phyloP scores from a whole-genome alignment of 2,888 invertebrate species.

The Leptinotarsa peninsularis region DNA sequence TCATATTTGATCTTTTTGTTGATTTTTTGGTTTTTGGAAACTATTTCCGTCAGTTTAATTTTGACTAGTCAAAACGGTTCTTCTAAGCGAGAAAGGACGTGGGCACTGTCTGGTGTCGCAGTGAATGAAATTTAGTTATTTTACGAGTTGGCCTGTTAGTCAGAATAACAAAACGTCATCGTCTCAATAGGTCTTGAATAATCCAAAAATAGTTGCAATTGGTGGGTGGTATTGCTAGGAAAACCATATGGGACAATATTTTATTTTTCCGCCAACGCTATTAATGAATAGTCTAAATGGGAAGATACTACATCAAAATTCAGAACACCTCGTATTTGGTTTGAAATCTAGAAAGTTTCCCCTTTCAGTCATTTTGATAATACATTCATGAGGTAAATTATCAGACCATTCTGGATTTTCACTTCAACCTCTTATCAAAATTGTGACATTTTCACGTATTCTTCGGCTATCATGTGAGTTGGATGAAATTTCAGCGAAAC shows the following conservation, averaged over 20 bases:
- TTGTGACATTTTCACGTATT: too few species aligned
- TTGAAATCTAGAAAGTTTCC: slow-evolving; percentile 13
- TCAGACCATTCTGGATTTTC: slow-evolving; percentile 48
- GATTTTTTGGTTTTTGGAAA: too few species aligned
- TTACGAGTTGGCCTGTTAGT: background rate
- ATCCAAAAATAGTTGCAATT: background rate
- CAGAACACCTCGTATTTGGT: background rate
- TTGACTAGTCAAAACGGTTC: too few species aligned
- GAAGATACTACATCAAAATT: slow-evolving; percentile 30
- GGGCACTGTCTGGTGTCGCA: too few species aligned
- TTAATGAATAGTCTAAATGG: slow-evolving; percentile 19
- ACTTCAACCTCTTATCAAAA: slow-evolving; percentile 50
- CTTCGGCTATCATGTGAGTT: slow-evolving; percentile 51
- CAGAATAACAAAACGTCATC: background rate
- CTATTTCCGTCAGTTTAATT: too few species aligned
- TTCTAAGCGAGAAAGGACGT: too few species aligned
- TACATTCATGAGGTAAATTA: slow-evolving; percentile 48
- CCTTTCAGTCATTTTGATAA: slow-evolving; percentile 19
- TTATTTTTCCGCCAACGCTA: slow-evolving; percentile 15
- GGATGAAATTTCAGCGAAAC: too few species aligned
- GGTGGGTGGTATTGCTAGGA: slow-evolving; percentile 2
- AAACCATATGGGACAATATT: slow-evolving; percentile 20
- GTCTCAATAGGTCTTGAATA: background rate
- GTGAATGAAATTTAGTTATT: background rate
- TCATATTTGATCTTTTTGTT: too few species aligned